These are phyloP conservation scores for Mus spicilegus DNA, from an alignment of 2,113 vertebrate species.

Conservation along the genomic window DNA sequence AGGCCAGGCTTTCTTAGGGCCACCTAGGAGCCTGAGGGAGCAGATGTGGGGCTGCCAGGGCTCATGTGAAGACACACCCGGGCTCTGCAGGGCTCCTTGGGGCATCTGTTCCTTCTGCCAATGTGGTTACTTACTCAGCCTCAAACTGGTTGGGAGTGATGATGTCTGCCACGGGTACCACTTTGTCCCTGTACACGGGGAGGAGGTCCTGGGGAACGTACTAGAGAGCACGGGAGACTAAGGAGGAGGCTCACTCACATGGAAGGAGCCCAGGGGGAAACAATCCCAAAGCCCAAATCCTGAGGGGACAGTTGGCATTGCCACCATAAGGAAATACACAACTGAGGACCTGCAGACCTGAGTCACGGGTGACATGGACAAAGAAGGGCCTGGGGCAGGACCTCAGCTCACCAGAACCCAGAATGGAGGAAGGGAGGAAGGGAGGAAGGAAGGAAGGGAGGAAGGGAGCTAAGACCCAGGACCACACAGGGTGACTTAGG, in stretches of 20 bases:
- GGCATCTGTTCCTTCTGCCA: background rate
- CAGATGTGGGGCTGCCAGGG: background rate
- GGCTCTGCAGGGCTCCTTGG: background rate
- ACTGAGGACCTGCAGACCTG: background rate
- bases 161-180: constrained; percentile 97
- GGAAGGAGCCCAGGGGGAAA: background rate
- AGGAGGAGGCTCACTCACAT: rapidly evolving
- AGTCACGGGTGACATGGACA: background rate
- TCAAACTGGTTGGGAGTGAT: constrained; percentile 99
- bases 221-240: constrained; percentile 79
- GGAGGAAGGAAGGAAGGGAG: background rate
- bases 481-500: no score
- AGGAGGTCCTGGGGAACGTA: constrained; percentile 97
- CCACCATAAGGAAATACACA: no score
- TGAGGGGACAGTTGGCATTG: no score
- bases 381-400: background rate
- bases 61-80: background rate
- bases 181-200: constrained; percentile 95
- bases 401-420: background rate
- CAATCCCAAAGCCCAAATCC: background rate
- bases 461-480: background rate
- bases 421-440: background rate
- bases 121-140: constrained; percentile 93
- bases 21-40: background rate
- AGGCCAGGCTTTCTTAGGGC: background rate